Evolutionary conservation across 2,797 vertebrate species (phyloP), one percentile per base, ranked within the genome.

Genomic region (Liasis olivaceus): DNA sequence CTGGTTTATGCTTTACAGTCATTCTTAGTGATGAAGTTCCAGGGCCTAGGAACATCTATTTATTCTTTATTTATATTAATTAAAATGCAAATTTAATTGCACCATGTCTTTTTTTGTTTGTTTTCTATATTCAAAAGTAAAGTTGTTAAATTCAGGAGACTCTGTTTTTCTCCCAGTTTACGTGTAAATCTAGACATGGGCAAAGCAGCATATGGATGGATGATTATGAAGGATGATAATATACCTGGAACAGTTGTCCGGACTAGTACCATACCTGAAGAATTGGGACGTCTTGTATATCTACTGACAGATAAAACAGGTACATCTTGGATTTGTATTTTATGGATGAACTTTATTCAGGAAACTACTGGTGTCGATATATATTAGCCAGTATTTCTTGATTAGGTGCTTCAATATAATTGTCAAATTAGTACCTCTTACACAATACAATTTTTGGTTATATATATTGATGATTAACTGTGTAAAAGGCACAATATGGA

Each of bases 121-220:
- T 94, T 63, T 96, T 92, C 88, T 59, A 12, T 93, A 64, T 59
- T 85, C 54, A 89, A 89, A 11, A 60, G 9, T 89, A 20, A 36
- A 87, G 11, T 63, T 91, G 77, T n/a, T 95, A 17, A 88, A 87
- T 92, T 97, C 84, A 95, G 4, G 0, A 92, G 90, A 13, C 0
- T 88, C 69, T 58, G 58, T 56, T 72, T 54, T 59, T 11, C 58
- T 22, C 28, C 88, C 96, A 99, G 99, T 96, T 97, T 99, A 92
- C 99, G 99, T 91, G 99, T 99, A 36, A 99, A 99, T 96, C 97
- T 99, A 96, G 99, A 99, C 97, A 99, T 99, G 99, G 99, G 99
- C 77, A 99, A 99, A 97, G 98, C 99, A 0, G 99, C 98, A 0
- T 99, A 99, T 22, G 99, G 99, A 85, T 99, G 99, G 99, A 99